Percentiles rank a stretch among this genome's conserved stretches.
Conservation (phyloP, 2,797 vertebrate genomes). For the Megalops cyprinoides region DNA sequence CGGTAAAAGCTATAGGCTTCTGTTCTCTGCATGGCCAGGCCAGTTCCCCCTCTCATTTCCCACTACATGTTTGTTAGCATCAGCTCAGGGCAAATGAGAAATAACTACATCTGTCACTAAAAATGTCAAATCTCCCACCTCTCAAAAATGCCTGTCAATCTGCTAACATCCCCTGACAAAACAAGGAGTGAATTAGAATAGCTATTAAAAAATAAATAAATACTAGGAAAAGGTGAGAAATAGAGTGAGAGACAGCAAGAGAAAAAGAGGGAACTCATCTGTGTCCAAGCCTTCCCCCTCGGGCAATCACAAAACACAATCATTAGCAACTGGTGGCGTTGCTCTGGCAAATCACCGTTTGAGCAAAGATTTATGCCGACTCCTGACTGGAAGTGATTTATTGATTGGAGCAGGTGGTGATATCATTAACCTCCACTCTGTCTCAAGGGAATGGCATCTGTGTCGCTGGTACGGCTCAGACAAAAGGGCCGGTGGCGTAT, state of each 20-base stretch:
- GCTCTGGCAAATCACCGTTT: constrained; percentile 72
- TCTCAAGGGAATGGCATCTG: constrained; percentile 76
- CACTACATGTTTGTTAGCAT: constrained; percentile 59
- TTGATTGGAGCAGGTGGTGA: constrained; percentile 82
- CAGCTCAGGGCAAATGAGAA: constrained; percentile 69
- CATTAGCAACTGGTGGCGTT: constrained; percentile 84
- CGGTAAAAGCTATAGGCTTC: constrained; percentile 25
- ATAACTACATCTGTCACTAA: constrained; percentile 72
- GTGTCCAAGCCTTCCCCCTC: constrained; percentile 70
- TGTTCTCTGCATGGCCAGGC: constrained; percentile 1
- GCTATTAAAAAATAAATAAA: constrained; percentile 46
- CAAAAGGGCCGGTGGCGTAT: constrained; percentile 61
- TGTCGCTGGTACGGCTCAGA: constrained; percentile 66
- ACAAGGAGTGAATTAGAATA: constrained; percentile 70
- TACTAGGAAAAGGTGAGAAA: constrained; percentile 31
- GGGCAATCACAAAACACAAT: constrained; percentile 73
- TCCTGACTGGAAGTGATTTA: constrained; percentile 82
- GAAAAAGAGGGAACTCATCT: constrained; percentile 71
- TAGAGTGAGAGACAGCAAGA: constrained; percentile 44
- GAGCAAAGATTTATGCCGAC: constrained; percentile 78
- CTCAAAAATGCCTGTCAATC: constrained; percentile 64
- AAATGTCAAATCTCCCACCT: constrained; percentile 48
- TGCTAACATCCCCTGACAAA: constrained; percentile 75
- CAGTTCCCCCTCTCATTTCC: not conserved
- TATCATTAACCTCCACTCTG: constrained; percentile 82